These are phyloP conservation scores for Bos indicus DNA, from an alignment of 2,113 vertebrate species.

Conservation along the genomic window DNA sequence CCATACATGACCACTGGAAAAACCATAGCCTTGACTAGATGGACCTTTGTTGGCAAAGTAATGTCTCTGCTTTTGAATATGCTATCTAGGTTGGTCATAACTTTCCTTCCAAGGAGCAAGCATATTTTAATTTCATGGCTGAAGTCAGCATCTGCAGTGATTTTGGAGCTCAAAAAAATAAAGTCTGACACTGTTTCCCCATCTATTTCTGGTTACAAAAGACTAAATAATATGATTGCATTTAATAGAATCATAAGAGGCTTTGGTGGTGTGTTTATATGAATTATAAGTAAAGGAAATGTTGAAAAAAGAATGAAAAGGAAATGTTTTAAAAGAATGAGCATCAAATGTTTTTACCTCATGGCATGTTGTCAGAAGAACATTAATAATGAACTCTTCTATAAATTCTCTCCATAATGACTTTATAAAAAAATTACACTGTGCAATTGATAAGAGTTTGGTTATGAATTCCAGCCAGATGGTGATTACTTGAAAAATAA, in stretches of 20 bases:
- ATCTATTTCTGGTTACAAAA: background rate
- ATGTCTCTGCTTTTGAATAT: too few relatives aligned
- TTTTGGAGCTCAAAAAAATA: too few relatives aligned
- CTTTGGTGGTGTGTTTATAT: background rate
- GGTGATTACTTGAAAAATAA: background rate
- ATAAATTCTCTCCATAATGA: background rate
- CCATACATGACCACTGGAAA: too few relatives aligned
- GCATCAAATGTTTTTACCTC: background rate
- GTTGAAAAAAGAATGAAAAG: background rate
- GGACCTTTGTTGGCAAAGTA: too few relatives aligned
- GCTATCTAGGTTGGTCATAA: too few relatives aligned
- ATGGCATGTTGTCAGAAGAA: background rate
- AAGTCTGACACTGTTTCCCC: too few relatives aligned
- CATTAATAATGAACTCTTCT: background rate
- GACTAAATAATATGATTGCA: background rate
- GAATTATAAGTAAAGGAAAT: background rate
- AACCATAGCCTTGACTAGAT: too few relatives aligned
- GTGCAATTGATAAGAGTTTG: background rate
- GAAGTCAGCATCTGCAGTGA: too few relatives aligned
- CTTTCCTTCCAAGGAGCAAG: too few relatives aligned
- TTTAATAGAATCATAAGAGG: background rate
- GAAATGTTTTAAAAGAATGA: background rate
- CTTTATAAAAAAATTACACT: background rate
- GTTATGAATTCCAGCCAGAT: background rate
- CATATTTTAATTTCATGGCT: too few relatives aligned